phyloP scores from a whole-genome alignment of 2,113 vertebrate genomes.

The Chitala chitala region DNA sequence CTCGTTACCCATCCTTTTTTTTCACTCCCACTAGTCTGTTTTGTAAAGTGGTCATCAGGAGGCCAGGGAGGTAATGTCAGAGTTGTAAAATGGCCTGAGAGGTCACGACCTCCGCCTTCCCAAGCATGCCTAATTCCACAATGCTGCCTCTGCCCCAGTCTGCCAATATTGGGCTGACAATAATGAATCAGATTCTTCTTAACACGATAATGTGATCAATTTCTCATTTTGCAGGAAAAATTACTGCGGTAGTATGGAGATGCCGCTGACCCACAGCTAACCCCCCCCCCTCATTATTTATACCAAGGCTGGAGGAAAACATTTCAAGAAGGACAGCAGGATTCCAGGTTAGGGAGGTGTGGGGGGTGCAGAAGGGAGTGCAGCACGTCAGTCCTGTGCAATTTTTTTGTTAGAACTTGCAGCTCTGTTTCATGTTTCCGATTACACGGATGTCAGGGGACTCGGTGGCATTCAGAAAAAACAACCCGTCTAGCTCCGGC shows the following conservation, averaged over 20 bases:
- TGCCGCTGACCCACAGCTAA: constrained; percentile 83
- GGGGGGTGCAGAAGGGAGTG: constrained; percentile 62
- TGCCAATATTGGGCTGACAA: constrained; percentile 96
- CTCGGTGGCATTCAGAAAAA: constrained; percentile 61
- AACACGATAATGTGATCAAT: constrained; percentile 99
- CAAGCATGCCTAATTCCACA: constrained; percentile 86
- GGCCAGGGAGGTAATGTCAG: constrained; percentile 80
- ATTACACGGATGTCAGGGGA: constrained; percentile 73
- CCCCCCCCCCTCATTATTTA: constrained; percentile 87
- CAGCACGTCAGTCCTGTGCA: too few relatives aligned
- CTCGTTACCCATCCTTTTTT: too few relatives aligned
- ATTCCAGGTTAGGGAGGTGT: constrained; percentile 35
- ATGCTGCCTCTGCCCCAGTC: constrained; percentile 77
- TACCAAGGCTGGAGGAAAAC: constrained; percentile 75
- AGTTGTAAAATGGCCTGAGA: constrained; percentile 87
- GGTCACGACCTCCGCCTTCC: constrained; percentile 72
- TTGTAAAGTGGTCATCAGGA: constrained; percentile 66
- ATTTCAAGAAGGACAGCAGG: constrained; percentile 48
- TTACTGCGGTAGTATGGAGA: constrained; percentile 85
- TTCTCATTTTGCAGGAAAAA: constrained; percentile 99
- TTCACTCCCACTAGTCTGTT: constrained; percentile 44
- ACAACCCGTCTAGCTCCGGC: constrained; percentile 39
- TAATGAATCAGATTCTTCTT: constrained; percentile 95
- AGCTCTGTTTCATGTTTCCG: constrained; percentile 71
- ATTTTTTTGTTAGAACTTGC: constrained; percentile 79